Conservation (phyloP, 2,113 vertebrate species). For the Etheostoma cragini region DNA sequence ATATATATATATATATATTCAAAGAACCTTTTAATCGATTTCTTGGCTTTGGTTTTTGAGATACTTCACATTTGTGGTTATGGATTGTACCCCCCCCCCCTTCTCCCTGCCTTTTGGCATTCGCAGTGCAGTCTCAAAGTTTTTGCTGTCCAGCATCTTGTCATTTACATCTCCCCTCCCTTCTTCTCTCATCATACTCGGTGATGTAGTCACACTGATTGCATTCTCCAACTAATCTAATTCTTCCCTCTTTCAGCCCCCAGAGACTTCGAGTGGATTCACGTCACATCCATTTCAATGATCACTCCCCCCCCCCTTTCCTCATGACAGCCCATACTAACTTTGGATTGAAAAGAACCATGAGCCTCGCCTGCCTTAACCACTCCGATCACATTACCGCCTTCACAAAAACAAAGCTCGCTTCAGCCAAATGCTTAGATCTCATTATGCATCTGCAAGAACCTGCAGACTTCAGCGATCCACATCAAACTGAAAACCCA, state of each 20-base stretch:
- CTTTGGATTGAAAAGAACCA: slow-evolving; percentile 65
- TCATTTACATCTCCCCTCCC: slow-evolving; percentile 61
- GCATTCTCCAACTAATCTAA: slow-evolving; percentile 78
- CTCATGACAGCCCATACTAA: slow-evolving; percentile 70
- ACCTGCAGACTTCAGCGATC: slow-evolving; percentile 46
- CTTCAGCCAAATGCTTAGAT: slow-evolving; percentile 57
- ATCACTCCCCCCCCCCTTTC: slow-evolving; percentile 7
- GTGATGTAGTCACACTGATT: slow-evolving; percentile 81
- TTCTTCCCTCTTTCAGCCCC: slow-evolving; percentile 70
- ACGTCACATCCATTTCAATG: slow-evolving; percentile 69
- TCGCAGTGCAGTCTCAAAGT: slow-evolving; percentile 52
- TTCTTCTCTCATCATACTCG: slow-evolving; percentile 63
- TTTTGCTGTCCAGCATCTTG: slow-evolving; percentile 67
- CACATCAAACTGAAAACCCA: slow-evolving; percentile 58
- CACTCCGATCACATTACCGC: slow-evolving; percentile 71
- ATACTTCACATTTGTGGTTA: slow-evolving; percentile 71
- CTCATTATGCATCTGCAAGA: slow-evolving; percentile 61
- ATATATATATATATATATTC: slow-evolving; percentile 39
- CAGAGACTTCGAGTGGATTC: slow-evolving; percentile 70
- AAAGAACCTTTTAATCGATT: slow-evolving; percentile 70
- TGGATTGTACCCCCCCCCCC: slow-evolving; percentile 7
- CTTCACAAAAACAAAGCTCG: slow-evolving; percentile 52
- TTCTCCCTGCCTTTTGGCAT: slow-evolving; percentile 21
- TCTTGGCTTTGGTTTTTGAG: slow-evolving; percentile 54
- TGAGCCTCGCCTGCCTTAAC: slow-evolving; percentile 62